Evolutionary conservation across 2,113 vertebrate species (phyloP).

Genomic region (Motacilla tschutschensis): DNA sequence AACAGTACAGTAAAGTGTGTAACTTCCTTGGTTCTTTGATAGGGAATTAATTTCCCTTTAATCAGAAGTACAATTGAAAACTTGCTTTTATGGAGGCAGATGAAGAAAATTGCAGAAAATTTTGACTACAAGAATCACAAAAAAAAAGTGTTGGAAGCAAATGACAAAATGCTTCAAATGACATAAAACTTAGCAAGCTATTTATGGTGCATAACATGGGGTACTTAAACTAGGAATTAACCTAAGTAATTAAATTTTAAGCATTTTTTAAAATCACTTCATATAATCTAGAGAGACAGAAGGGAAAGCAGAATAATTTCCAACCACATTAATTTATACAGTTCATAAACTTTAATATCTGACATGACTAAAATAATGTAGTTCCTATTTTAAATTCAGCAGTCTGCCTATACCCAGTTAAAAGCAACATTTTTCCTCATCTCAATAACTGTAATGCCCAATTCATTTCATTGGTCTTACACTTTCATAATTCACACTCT

Average conservation of each 20-base stretch:
- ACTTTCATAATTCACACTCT: not conserved
- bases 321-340: not conserved
- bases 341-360: not conserved
- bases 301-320: not conserved
- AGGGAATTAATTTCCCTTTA: not conserved
- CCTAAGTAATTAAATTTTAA: not conserved
- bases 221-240: not conserved
- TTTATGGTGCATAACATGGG: not conserved
- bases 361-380: not conserved
- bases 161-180: not conserved
- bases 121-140: not conserved
- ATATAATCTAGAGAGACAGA: not conserved
- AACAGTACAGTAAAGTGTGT: not conserved
- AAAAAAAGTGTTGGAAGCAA: not conserved
- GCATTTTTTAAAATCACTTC: not conserved
- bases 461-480: not conserved
- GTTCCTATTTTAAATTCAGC: not conserved
- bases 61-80: not conserved
- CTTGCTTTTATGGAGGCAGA: not conserved
- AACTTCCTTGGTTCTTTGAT: not conserved
- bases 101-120: not conserved
- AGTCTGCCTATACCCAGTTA: not conserved
- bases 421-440: not conserved
- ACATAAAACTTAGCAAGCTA: not conserved
- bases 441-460: not conserved